Percentiles rank a stretch among this genome's conserved stretches.
Conservation (phyloP, 1,140 invertebrate species). For the Drosophila virilis region DNA sequence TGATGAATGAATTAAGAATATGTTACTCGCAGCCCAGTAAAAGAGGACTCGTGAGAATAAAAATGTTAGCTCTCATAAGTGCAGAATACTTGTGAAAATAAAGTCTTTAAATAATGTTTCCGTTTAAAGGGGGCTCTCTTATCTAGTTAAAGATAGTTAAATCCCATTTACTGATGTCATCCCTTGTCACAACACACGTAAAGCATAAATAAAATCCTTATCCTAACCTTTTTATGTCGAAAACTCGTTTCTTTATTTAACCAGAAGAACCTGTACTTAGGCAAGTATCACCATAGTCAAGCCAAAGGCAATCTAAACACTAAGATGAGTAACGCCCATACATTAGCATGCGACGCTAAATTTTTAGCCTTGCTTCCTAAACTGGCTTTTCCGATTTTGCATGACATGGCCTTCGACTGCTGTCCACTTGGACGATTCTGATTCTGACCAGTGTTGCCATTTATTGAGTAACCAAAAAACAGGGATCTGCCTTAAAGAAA, state of each 20-base stretch:
- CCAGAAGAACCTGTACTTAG: too few species aligned
- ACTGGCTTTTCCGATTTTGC: too few species aligned
- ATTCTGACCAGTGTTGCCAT: too few species aligned
- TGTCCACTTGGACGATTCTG: too few species aligned
- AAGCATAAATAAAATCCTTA: slow-evolving; percentile 3
- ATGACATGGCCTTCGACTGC: too few species aligned
- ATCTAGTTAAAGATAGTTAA: neutral
- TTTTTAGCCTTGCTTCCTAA: too few species aligned
- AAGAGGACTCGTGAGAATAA: neutral
- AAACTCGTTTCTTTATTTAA: neutral
- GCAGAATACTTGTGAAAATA: slow-evolving; percentile 2
- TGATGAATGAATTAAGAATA: neutral
- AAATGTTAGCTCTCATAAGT: neutral
- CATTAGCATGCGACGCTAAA: too few species aligned
- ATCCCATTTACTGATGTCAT: neutral
- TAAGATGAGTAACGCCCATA: too few species aligned
- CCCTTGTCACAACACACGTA: neutral
- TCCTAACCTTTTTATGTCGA: neutral
- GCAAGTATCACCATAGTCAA: too few species aligned
- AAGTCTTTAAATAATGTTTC: slow-evolving; percentile 4
- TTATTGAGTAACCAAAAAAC: too few species aligned
- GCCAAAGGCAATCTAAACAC: too few species aligned
- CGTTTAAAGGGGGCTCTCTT: neutral
- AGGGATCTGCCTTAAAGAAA: too few species aligned
- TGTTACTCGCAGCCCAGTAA: neutral